Conservation (phyloP, 2,888 invertebrate genomes). For the Aricia artaxerxes region DNA sequence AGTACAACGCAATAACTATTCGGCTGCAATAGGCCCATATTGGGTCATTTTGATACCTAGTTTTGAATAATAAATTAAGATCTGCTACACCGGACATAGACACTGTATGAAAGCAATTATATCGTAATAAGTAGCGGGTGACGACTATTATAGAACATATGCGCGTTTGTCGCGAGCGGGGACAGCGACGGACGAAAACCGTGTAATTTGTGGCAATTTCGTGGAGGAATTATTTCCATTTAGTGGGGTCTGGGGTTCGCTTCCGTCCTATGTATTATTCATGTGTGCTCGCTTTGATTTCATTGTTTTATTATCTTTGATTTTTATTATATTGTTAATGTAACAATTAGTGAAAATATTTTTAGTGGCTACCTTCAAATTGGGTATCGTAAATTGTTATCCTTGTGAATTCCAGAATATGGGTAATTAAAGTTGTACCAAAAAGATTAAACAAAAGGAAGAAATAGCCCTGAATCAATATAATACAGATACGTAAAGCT, state of each 20-base stretch:
- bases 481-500: too few species aligned
- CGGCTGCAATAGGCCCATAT: background rate
- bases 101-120: background rate
- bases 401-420: too few species aligned
- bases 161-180: slow-evolving; percentile 8
- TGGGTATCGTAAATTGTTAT: background rate
- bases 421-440: too few species aligned
- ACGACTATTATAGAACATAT: slow-evolving; percentile 23
- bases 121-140: slow-evolving; percentile 15
- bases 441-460: too few species aligned
- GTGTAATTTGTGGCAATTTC: slow-evolving; percentile 28
- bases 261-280: slow-evolving; percentile 19
- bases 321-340: background rate
- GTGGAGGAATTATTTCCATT: slow-evolving; percentile 27
- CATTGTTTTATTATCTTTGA: slow-evolving; percentile 16
- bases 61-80: slow-evolving; percentile 2
- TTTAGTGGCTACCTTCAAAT: background rate
- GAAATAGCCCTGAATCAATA: too few species aligned
- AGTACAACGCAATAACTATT: background rate
- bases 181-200: slow-evolving; percentile 19
- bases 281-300: slow-evolving; percentile 24
- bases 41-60: background rate
- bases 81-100: background rate
- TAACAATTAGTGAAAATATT: background rate
- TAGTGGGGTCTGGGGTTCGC: slow-evolving; percentile 24